phyloP scores from a whole-genome alignment of 2,888 invertebrate species.

The Cetonia aurata region DNA sequence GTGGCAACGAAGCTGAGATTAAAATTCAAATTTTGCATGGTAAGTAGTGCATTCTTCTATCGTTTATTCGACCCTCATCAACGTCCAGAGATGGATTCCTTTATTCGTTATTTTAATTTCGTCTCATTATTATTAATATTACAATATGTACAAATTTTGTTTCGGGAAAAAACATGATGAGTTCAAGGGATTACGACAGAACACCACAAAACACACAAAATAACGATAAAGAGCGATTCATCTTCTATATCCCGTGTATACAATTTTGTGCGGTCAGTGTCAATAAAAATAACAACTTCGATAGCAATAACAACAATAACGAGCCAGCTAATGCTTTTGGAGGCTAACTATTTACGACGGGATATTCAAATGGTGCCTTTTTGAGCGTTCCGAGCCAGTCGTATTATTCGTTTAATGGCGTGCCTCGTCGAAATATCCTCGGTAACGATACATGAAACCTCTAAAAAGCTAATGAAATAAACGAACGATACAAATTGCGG shows the following conservation, averaged over 20 bases:
- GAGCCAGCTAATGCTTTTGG: constrained; percentile 13
- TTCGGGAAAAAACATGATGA: too few species aligned
- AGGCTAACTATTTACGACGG: constrained; percentile 23
- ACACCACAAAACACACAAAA: too few species aligned
- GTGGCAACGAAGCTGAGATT: too few species aligned
- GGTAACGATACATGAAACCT: constrained; percentile 35
- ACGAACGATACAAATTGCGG: constrained; percentile 35
- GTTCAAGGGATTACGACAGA: too few species aligned
- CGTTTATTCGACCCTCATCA: too few species aligned
- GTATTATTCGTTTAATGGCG: constrained; percentile 33
- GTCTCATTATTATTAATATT: too few species aligned
- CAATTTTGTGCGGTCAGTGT: constrained; percentile 5
- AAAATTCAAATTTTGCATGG: too few species aligned
- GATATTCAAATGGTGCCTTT: constrained; percentile 32
- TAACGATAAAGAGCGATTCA: constrained; percentile 11
- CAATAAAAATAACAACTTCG: constrained; percentile 26
- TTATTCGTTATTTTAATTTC: too few species aligned
- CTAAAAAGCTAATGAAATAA: constrained; percentile 39
- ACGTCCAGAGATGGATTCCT: too few species aligned
- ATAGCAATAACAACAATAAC: constrained; percentile 22
- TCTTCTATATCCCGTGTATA: not conserved
- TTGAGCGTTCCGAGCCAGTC: constrained; percentile 12
- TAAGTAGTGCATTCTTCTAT: too few species aligned
- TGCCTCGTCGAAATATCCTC: constrained; percentile 21
- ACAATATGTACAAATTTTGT: too few species aligned